Base-by-base conservation (phyloP, 2,888 invertebrate species). In the Agrilus mali region DNA sequence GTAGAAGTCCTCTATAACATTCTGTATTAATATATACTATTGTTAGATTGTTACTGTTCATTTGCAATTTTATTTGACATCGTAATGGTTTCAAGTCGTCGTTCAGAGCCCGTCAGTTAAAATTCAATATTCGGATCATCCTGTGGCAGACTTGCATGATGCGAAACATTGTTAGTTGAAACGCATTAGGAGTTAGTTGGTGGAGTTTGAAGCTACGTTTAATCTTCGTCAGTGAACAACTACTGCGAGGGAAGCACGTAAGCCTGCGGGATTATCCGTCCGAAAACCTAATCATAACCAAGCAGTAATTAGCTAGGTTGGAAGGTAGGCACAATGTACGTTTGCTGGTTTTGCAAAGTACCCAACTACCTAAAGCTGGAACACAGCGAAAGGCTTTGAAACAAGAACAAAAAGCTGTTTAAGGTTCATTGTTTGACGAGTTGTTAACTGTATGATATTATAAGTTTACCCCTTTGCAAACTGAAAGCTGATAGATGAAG, bases 271-370 rank as follows among this genome's bases (percentile, higher is more conserved):
- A 59, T 64, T 64, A 64, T 60, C 61, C 58, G 59, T 59, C 63
- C 62, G 58, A 63, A 63, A 64, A 27, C 64, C 64, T 66, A 66
- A 66, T 66, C 66, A 64, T 66, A 66, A 66, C 65, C 63, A 63
- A 61, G 55, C 57, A 55, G 64, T 65, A 66, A 66, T 66, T 66
- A 65, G 60, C 27, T 27, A n/a, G n/a, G n/a, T n/a, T n/a, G n/a
- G n/a, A n/a, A n/a, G 27, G 27, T 27, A 4, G 10, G 27, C 10
- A 27, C 2, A 27, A 27, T 58, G 60, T 51, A 52, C 52, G 48
- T 51, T 52, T 8, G 60, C 51, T 53, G 53, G 48, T 51, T 52
- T 8, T 10, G 27, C 27, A 27, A 27, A 27, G 27, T 27, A 27
- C 27, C 22, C 52, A 50, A 50, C 53, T 48, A 48, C 42, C 40